Evolutionary conservation across 2,113 vertebrate genomes (phyloP), one percentile per base, ranked within the genome.

Genomic region (Podilymbus podiceps): DNA sequence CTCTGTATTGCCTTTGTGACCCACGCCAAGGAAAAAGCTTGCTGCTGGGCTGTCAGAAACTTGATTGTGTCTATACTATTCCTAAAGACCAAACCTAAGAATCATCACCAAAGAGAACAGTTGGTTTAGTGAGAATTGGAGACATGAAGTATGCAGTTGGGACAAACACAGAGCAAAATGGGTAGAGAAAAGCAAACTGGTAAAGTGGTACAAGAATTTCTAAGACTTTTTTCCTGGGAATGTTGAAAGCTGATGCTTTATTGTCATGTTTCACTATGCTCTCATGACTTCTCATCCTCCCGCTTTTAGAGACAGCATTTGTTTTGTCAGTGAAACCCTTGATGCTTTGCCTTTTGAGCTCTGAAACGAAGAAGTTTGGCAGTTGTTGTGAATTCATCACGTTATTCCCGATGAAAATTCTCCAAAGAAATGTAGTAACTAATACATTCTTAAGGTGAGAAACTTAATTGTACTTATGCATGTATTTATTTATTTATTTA

Each of bases 401-500:
- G 52, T 72, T 91, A 82, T 60, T 28, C 17, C 23, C 60, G 30
- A 82, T 89, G 40, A 95, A 18, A 93, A 28, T 85, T 86, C 69
- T 94, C 78, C 40, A 88, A 88, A 91, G 33, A 89, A 97, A 83
- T 89, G 5, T 19, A 80, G 83, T 62, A 95, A 75, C 40, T 71
- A 94, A 67, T 42, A 16, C 35, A 66, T 75, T 87, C 92, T 95
- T 94, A 92, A 92, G 28, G 88, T 84, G 28, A 93, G 55, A 95
- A 94, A 69, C 7, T 24, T 90, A 88, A 95, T 96, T 95, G 95
- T 93, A 92, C 62, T 92, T 81, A 89, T 85, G 95, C 93, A 92
- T 59, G 91, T 79, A 89, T 85, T 90, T 73, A 38, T 78, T 89
- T 85, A 52, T 33, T 35, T 30, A 5, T 33, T 5, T 25, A 58